Conservation (phyloP, 2,888 invertebrate species). For the Rhopalosiphum nymphaeae region DNA sequence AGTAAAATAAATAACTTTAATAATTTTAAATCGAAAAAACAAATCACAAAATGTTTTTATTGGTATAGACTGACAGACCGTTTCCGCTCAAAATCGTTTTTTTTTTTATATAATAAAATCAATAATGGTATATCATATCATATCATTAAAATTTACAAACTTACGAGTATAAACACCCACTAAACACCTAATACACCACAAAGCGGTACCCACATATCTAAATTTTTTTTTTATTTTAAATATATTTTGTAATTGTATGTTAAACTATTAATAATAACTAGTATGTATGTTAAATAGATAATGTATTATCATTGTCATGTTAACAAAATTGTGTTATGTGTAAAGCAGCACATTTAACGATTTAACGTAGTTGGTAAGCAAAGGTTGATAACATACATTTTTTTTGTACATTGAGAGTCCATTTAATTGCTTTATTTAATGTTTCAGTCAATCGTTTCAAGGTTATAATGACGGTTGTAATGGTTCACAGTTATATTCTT, state of each 20-base stretch:
- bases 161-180: too few species aligned
- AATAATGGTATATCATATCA: too few species aligned
- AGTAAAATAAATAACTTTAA: too few species aligned
- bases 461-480: not conserved
- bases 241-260: not conserved
- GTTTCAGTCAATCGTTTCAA: not conserved
- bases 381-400: not conserved
- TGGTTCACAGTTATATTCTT: not conserved
- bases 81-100: too few species aligned
- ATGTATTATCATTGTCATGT: not conserved
- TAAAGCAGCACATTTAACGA: not conserved
- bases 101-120: too few species aligned
- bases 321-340: not conserved
- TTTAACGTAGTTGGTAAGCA: not conserved
- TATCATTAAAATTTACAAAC: too few species aligned
- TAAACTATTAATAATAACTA: not conserved
- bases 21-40: too few species aligned
- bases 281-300: not conserved
- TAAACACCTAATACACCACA: too few species aligned
- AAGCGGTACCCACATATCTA: not conserved
- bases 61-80: too few species aligned
- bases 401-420: not conserved
- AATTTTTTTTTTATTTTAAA: not conserved
- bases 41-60: too few species aligned
- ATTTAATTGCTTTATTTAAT: too few species aligned